Evolutionary conservation across 2,797 vertebrate species (phyloP).

Genomic region (Sphenodon punctatus): DNA sequence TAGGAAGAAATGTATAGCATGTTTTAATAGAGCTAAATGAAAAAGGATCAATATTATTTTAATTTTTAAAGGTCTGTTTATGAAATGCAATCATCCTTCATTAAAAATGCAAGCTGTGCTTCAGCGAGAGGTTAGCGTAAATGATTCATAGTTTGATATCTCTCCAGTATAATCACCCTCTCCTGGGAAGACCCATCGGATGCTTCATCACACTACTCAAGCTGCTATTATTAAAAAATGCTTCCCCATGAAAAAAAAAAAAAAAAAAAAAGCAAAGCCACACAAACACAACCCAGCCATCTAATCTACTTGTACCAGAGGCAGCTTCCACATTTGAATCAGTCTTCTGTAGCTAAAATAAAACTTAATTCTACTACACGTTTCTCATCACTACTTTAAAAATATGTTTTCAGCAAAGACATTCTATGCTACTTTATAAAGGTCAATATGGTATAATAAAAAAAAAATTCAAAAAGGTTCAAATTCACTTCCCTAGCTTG

Average conservation of each 20-base stretch:
- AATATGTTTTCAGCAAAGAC: background rate
- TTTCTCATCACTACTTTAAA: constrained; percentile 1
- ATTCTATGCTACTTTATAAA: background rate
- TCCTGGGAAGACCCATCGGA: constrained; percentile 79
- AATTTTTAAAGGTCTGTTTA: constrained; percentile 91
- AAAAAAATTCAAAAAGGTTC: background rate
- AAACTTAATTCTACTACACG: constrained; percentile 12
- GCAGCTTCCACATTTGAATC: background rate
- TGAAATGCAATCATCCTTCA: constrained; percentile 93
- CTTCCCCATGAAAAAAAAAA: constrained; percentile 72
- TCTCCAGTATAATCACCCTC: constrained; percentile 85
- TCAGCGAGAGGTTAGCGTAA: constrained; percentile 81
- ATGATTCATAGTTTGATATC: constrained; percentile 92
- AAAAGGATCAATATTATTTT: constrained; percentile 87
- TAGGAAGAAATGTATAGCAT: constrained; percentile 62
- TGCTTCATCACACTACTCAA: constrained; percentile 72
- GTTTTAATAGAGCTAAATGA: constrained; percentile 74
- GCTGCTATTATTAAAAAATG: constrained; percentile 71
- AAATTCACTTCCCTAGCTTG: background rate
- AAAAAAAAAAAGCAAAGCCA: constrained; percentile 1
- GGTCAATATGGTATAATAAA: background rate
- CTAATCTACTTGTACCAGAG: rapidly evolving
- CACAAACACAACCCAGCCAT: background rate
- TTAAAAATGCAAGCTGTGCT: constrained; percentile 91
- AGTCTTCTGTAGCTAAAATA: constrained; percentile 21